phyloP scores from a whole-genome alignment of 1,140 invertebrate genomes.

The Aphaenogaster ashmeadi region DNA sequence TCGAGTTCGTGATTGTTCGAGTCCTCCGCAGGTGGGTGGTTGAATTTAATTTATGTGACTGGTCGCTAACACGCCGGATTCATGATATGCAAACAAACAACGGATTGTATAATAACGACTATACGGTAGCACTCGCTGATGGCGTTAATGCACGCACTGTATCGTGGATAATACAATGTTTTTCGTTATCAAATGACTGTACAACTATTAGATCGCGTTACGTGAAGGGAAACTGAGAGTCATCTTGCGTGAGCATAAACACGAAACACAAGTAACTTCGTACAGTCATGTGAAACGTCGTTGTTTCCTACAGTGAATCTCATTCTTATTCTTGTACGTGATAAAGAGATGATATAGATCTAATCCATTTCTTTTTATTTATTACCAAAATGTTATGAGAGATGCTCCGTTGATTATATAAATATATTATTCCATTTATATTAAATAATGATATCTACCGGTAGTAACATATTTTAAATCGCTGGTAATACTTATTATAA shows the following conservation, averaged over 20 bases:
- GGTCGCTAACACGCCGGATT: conserved; percentile 39
- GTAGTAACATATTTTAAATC: neutral
- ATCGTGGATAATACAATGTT: conserved; percentile 17
- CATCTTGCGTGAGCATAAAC: conserved; percentile 35
- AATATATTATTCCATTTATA: conserved; percentile 6
- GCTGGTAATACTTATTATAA: neutral
- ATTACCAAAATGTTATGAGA: neutral
- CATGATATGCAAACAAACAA: conserved; percentile 59
- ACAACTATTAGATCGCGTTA: conserved; percentile 51
- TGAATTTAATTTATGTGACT: conserved; percentile 55
- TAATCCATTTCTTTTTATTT: neutral
- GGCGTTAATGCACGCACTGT: conserved; percentile 17
- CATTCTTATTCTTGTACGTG: neutral
- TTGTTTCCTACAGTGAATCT: conserved; percentile 10
- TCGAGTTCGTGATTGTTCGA: conserved; percentile 48
- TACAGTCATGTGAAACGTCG: conserved; percentile 1
- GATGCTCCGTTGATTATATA: neutral
- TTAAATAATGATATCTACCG: neutral
- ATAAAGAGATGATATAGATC: neutral
- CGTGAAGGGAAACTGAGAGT: conserved; percentile 41
- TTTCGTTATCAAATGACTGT: conserved; percentile 27
- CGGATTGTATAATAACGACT: conserved; percentile 1
- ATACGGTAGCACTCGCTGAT: conserved; percentile 24
- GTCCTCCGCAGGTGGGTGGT: conserved; percentile 40
- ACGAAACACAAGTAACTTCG: neutral